phyloP scores from a whole-genome alignment of 2,113 vertebrate genomes.

The Symphodus melops region DNA sequence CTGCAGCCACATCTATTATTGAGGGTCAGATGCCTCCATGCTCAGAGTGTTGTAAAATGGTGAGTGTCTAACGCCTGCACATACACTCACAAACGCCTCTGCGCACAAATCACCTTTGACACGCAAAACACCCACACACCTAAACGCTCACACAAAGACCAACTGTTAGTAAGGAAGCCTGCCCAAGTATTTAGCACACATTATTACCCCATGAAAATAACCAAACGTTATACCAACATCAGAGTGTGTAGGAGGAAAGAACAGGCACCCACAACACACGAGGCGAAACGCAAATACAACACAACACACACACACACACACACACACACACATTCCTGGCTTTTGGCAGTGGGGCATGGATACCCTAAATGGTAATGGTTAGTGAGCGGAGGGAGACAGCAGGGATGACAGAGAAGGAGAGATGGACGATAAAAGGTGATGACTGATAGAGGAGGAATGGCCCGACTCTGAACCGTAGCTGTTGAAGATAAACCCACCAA shows the following conservation, averaged over 20 bases:
- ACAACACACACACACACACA: slow-evolving; percentile 40
- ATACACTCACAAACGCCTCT: slow-evolving; percentile 69
- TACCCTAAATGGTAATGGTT: slow-evolving; percentile 81
- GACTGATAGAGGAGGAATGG: slow-evolving; percentile 62
- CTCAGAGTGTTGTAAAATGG: slow-evolving; percentile 69
- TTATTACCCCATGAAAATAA: slow-evolving; percentile 51
- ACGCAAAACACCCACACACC: slow-evolving; percentile 71
- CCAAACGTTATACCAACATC: not conserved
- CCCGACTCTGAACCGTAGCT: slow-evolving; percentile 32
- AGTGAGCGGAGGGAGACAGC: slow-evolving; percentile 49
- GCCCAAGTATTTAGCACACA: slow-evolving; percentile 41
- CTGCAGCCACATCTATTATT: slow-evolving; percentile 81
- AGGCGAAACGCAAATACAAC: slow-evolving; percentile 29
- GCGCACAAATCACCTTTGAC: slow-evolving; percentile 67
- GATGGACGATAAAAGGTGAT: slow-evolving; percentile 62
- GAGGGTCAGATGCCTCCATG: slow-evolving; percentile 77
- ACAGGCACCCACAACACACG: slow-evolving; percentile 38
- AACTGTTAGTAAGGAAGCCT: slow-evolving; percentile 62
- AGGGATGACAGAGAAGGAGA: slow-evolving; percentile 31
- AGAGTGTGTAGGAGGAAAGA: slow-evolving; percentile 48
- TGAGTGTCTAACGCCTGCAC: slow-evolving; percentile 65
- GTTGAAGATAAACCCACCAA: slow-evolving; percentile 43
- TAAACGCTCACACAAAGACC: slow-evolving; percentile 62
- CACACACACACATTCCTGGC: slow-evolving; percentile 63
- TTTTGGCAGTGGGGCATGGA: slow-evolving; percentile 68